Base-by-base conservation (phyloP, 2,888 invertebrate species). In the Raillietiella orientalis region DNA sequence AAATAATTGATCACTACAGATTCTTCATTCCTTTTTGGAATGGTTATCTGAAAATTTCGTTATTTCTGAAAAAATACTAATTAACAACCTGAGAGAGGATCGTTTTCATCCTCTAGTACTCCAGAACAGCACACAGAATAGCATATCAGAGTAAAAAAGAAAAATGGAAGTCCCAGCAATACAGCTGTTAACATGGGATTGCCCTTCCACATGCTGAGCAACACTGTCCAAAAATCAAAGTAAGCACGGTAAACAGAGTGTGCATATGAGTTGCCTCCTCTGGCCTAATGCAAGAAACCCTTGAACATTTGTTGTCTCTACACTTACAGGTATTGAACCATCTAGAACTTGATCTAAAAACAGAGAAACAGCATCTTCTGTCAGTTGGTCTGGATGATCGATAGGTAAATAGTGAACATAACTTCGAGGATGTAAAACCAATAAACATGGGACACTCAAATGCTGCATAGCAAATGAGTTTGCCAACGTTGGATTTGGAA, bases 81-180 rank as follows among this genome's bases (percentile, higher is more conserved):
- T n/a, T n/a, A n/a, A n/a, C n/a, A n/a, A n/a, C n/a, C n/a, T n/a
- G n/a, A n/a, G n/a, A n/a, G n/a, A n/a, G n/a, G n/a, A 22, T 71
- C 71, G 29, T 75, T 77, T 23, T 70, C 66, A 2, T 75, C 75
- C 44, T 84, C 87, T 34, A 84, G 52, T 38, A 90, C 77, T 44
- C 93, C 90, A 27, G 79, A 70, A 44, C 90, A 93, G 49, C 82
- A 93, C 32, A 87, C 66, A 2, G 84, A 79, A 46, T 93, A 93
- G 42, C 79, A 65, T 38, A 96, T 87, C 12, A 93, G 59, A 13
- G 74, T 67, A 12, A 96, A 57, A 44, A 96, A 87, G 17, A 79
- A 75, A 22, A 79, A 52, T 1, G 93, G 93, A 30, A 93, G 55
- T 2, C 90, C 87, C 46, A 96, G 84, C 26, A 96, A 58, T 4